These are phyloP conservation scores for Sycophaga agraensis DNA, from an alignment of 1,140 invertebrate species.

Conservation along the genomic window DNA sequence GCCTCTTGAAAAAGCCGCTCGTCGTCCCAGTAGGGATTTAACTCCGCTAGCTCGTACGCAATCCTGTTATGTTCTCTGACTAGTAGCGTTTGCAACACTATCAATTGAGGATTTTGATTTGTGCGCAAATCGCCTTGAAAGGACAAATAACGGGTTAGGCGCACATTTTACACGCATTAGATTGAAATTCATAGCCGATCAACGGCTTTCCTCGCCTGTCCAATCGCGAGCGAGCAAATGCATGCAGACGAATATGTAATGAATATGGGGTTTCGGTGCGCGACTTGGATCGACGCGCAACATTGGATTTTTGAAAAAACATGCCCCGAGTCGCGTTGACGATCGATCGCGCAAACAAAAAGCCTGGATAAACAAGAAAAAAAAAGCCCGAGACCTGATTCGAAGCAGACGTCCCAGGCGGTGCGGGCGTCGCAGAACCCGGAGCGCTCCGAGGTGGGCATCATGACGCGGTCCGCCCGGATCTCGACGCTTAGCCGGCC, in stretches of 20 bases:
- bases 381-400: constrained; percentile 58
- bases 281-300: no score
- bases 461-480: constrained; percentile 67
- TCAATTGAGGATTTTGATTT: constrained; percentile 84
- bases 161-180: no score
- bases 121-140: constrained; percentile 79
- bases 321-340: no score
- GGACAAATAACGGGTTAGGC: no score
- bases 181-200: no score
- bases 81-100: constrained; percentile 79
- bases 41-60: constrained; percentile 66
- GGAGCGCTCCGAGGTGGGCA: constrained; percentile 66
- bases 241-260: no score
- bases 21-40: constrained; percentile 89
- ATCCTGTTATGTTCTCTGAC: constrained; percentile 90
- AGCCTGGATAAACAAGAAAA: no score
- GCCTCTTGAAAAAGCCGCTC: constrained; percentile 86
- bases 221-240: no score
- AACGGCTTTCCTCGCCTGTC: no score
- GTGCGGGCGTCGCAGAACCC: constrained; percentile 61
- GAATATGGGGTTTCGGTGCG: no score
- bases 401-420: constrained; percentile 66
- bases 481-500: constrained; percentile 67
- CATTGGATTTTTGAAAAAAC: no score
- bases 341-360: no score